phyloP scores from a whole-genome alignment of 2,888 invertebrate species.

The Leptinotarsa tumamoca region DNA sequence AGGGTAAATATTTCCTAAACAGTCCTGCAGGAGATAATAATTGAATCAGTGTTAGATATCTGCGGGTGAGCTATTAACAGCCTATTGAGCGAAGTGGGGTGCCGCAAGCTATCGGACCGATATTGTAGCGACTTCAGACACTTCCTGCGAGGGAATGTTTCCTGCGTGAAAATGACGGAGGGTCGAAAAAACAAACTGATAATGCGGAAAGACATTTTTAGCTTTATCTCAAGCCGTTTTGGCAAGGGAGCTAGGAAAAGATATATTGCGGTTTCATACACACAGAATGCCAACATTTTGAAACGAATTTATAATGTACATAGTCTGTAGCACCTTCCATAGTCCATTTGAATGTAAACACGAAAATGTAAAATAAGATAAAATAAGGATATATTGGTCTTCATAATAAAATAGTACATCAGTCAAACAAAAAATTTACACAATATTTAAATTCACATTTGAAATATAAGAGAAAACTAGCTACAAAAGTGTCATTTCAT shows the following conservation, averaged over 20 bases:
- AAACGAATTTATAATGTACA: too few relatives aligned
- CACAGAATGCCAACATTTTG: neutral
- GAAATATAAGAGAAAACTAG: too few relatives aligned
- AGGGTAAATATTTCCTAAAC: conserved; percentile 43
- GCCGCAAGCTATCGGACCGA: conserved; percentile 28
- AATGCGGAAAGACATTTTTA: neutral
- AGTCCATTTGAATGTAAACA: too few relatives aligned
- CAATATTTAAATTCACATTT: too few relatives aligned
- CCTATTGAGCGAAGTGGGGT: conserved; percentile 50
- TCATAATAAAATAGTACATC: too few relatives aligned
- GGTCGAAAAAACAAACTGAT: neutral
- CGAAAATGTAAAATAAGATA: too few relatives aligned
- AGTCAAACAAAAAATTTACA: too few relatives aligned
- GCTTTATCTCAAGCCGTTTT: conserved; percentile 2
- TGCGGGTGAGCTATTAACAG: conserved; percentile 54
- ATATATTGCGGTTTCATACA: neutral
- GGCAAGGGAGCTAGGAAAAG: neutral
- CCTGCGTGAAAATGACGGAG: neutral
- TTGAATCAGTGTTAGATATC: conserved; percentile 53
- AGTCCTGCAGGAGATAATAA: conserved; percentile 42
- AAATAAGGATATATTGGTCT: too few relatives aligned
- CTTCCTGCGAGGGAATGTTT: conserved; percentile 34
- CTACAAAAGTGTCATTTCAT: too few relatives aligned
- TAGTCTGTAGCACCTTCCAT: too few relatives aligned
- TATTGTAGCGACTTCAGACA: conserved; percentile 35